phyloP scores from a whole-genome alignment of 2,797 vertebrate genomes.

The Pseudotriccus pelzelni region DNA sequence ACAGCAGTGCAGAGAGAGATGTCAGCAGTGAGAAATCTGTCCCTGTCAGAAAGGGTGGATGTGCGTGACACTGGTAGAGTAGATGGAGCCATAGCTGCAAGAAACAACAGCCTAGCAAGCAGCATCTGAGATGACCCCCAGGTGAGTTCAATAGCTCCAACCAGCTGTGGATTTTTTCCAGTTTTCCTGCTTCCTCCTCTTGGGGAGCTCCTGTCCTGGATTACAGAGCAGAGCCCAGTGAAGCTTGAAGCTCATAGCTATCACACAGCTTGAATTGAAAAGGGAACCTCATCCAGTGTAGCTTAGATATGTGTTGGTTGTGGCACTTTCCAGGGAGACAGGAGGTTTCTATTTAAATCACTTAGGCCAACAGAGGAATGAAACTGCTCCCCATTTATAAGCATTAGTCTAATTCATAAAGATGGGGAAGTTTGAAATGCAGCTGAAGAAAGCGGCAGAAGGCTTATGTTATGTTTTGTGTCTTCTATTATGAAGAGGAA shows the following conservation, averaged over 20 bases:
- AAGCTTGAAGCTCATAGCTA: background rate
- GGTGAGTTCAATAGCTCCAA: background rate
- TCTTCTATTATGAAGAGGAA: background rate
- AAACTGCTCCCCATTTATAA: background rate
- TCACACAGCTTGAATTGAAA: background rate
- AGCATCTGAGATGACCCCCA: background rate
- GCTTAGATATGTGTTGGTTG: fast-evolving
- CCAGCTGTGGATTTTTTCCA: background rate
- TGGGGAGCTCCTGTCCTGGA: background rate
- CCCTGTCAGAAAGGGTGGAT: background rate
- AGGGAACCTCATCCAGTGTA: background rate
- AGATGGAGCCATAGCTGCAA: background rate
- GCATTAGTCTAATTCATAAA: background rate
- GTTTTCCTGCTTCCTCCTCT: background rate
- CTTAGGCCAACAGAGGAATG: background rate
- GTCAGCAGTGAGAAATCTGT: background rate
- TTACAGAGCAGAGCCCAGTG: background rate
- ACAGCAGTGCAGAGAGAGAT: background rate
- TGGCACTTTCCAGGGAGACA: background rate
- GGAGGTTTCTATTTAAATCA: background rate
- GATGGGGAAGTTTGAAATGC: background rate
- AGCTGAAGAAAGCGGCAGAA: background rate
- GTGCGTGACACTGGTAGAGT: fast-evolving
- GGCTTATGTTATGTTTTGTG: background rate
- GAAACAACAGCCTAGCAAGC: background rate